A percentile compares a stretch with the other conserved stretches of the same genome.
Evolutionary conservation across 2,113 vertebrate species (phyloP).

Genomic region (Osmerus eperlanus): DNA sequence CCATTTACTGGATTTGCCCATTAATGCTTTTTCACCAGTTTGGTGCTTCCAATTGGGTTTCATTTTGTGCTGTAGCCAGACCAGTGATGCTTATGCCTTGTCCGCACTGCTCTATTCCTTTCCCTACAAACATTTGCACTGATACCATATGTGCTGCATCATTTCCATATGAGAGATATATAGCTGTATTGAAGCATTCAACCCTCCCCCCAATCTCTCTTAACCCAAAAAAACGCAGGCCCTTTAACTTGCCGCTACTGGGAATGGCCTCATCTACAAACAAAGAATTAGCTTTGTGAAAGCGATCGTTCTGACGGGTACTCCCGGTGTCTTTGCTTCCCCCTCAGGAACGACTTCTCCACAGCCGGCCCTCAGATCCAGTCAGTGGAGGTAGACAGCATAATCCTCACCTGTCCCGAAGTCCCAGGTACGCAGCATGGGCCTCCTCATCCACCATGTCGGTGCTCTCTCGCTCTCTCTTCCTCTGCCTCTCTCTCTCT

Average conservation of each 20-base stretch:
- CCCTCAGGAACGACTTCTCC: conserved; percentile 83
- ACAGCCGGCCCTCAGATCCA: conserved; percentile 69
- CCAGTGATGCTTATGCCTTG: background rate
- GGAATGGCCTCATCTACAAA: background rate
- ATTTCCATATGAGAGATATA: background rate
- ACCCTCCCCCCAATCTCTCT: background rate
- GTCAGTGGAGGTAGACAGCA: conserved; percentile 77
- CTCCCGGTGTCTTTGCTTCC: conserved; percentile 11
- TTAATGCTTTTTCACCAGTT: background rate
- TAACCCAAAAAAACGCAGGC: background rate
- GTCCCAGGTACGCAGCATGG: conserved; percentile 71
- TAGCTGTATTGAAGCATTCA: background rate
- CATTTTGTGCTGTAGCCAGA: background rate
- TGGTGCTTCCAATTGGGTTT: background rate
- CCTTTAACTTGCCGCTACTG: too few species aligned
- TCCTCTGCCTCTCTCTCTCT: too few species aligned
- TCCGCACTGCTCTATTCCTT: background rate
- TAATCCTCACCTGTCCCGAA: conserved; percentile 80
- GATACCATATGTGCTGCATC: background rate
- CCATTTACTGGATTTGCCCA: conserved; percentile 20
- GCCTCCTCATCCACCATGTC: background rate
- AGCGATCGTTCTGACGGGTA: background rate
- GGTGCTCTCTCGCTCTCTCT: too few species aligned
- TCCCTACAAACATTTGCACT: background rate
- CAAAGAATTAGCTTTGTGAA: background rate